phyloP scores from a whole-genome alignment of 2,113 vertebrate genomes.

The Clarias macrocephalus region DNA sequence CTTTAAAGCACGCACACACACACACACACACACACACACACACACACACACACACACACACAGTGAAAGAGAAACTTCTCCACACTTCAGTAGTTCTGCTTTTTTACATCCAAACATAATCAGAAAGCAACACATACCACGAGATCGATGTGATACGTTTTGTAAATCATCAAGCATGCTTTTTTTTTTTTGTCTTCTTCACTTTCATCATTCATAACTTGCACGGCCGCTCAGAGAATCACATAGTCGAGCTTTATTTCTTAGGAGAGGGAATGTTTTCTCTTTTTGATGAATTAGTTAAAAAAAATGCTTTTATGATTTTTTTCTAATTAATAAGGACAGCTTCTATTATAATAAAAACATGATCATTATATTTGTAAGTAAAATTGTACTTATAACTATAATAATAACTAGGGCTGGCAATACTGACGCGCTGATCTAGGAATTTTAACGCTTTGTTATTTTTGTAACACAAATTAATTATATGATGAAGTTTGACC shows the following conservation, averaged over 20 bases:
- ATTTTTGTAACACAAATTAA: no score
- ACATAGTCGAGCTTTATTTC: not conserved
- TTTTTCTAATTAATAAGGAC: not conserved
- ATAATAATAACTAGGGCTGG: no score
- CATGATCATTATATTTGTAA: not conserved
- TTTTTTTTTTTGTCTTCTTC: no score
- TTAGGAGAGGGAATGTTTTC: not conserved
- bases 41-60: slow-evolving; percentile 3
- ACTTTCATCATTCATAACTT: no score
- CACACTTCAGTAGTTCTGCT: not conserved
- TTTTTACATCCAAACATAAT: slow-evolving; percentile 2
- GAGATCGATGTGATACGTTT: not conserved
- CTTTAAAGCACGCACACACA: not conserved
- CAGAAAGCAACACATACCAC: not conserved
- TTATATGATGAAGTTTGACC: no score
- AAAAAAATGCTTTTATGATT: not conserved
- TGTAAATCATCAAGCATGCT: not conserved
- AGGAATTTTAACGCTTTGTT: no score
- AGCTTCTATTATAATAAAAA: not conserved
- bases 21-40: not conserved
- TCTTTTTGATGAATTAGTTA: not conserved
- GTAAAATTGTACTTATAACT: not conserved
- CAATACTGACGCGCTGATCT: no score
- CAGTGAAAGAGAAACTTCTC: slow-evolving; percentile 1
- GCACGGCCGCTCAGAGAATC: not conserved